phyloP scores from a whole-genome alignment of 2,888 invertebrate species.

The Neocrepidodera transversa region DNA sequence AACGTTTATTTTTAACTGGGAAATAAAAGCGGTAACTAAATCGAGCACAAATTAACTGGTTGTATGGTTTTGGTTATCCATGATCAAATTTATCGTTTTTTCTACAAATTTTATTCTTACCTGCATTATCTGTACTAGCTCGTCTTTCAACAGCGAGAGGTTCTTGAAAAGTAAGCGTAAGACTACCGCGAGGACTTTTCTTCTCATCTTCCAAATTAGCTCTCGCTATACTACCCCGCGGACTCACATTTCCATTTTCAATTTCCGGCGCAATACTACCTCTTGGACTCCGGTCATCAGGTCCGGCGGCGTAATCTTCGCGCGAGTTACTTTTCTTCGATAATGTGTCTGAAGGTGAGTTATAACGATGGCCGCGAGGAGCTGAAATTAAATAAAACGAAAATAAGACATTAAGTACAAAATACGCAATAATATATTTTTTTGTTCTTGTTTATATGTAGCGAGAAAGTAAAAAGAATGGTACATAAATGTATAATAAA shows the following conservation, averaged over 20 bases:
- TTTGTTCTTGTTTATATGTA: too few species aligned
- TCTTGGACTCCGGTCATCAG: slow-evolving; percentile 61
- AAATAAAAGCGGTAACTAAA: too few species aligned
- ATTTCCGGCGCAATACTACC: slow-evolving; percentile 63
- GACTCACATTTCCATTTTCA: slow-evolving; percentile 63
- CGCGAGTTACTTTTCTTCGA: not conserved
- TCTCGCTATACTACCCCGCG: slow-evolving; percentile 69
- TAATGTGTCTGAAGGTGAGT: slow-evolving; percentile 63
- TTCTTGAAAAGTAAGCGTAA: slow-evolving; percentile 70
- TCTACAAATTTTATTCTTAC: too few species aligned
- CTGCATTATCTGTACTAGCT: slow-evolving; percentile 67
- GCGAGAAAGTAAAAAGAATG: too few species aligned
- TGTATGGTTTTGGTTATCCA: too few species aligned
- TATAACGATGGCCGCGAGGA: slow-evolving; percentile 68
- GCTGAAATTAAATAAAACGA: slow-evolving; percentile 28
- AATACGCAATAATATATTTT: too few species aligned
- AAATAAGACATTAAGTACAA: not conserved
- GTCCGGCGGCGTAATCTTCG: not conserved
- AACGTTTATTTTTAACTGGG: too few species aligned
- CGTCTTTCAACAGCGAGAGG: slow-evolving; percentile 66
- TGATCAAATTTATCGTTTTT: too few species aligned
- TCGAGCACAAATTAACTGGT: too few species aligned
- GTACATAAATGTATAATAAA: too few species aligned
- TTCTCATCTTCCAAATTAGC: slow-evolving; percentile 60
- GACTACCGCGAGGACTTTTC: slow-evolving; percentile 66